These are phyloP conservation scores for Ibycter americanus DNA, from an alignment of 2,797 vertebrate genomes.

Conservation along the genomic window DNA sequence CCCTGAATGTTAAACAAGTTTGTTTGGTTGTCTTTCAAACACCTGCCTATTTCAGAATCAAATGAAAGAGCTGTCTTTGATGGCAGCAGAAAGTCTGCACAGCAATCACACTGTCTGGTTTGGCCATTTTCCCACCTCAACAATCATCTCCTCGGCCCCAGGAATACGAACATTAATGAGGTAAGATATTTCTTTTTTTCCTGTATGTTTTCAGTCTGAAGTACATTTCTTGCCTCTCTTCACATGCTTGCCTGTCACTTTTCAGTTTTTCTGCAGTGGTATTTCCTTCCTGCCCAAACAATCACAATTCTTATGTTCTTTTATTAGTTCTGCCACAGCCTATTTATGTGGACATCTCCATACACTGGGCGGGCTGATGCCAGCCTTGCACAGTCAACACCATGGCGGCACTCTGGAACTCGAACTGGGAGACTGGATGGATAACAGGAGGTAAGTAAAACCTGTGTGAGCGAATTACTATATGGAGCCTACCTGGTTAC, in stretches of 20 bases:
- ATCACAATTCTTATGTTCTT: background rate
- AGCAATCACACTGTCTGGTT: slow-evolving; percentile 98
- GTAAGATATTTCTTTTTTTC: slow-evolving; percentile 62
- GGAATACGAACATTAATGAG: slow-evolving; percentile 90
- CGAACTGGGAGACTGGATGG: slow-evolving; percentile 97
- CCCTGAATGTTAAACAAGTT: background rate
- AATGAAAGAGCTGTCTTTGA: slow-evolving; percentile 84
- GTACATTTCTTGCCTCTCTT: background rate
- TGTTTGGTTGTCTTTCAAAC: background rate
- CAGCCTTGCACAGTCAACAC: slow-evolving; percentile 90
- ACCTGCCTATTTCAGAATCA: slow-evolving; percentile 79
- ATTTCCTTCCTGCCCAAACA: background rate
- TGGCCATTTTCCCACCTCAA: slow-evolving; percentile 96
- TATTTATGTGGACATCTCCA: slow-evolving; percentile 97
- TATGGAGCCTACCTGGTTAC: background rate
- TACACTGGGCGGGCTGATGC: slow-evolving; percentile 91
- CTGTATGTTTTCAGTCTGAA: background rate
- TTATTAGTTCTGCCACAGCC: slow-evolving; percentile 86
- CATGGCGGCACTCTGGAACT: slow-evolving; percentile 90
- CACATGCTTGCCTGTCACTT: background rate
- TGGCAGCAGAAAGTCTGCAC: slow-evolving; percentile 81
- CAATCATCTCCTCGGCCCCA: slow-evolving; percentile 88
- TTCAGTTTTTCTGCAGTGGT: background rate
- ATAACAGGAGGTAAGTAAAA: slow-evolving; percentile 85
- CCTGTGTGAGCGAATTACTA: background rate